A percentile compares a stretch with the other conserved stretches of the same genome.
These are phyloP conservation scores for Thereva unica DNA, from an alignment of 2,888 invertebrate genomes.

Conservation along the genomic window DNA sequence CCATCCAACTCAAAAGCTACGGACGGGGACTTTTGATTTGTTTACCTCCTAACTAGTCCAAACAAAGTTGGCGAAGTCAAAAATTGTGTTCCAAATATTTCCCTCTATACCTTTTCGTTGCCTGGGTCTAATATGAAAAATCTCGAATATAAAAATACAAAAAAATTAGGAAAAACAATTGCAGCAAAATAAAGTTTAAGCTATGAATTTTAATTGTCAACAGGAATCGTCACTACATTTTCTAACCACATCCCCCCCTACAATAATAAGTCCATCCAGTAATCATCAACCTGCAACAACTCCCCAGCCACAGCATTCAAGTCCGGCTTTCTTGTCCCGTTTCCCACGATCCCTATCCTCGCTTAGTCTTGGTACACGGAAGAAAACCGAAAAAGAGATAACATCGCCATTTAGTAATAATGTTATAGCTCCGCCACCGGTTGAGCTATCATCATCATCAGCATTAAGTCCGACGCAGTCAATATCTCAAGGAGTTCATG, in stretches of 20 bases:
- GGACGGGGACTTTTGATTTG: no score
- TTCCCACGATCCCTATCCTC: conserved; percentile 59
- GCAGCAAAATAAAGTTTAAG: no score
- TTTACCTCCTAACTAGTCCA: no score
- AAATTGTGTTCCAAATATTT: no score
- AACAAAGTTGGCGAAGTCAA: no score
- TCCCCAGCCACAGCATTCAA: conserved; percentile 50
- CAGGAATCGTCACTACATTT: conserved; percentile 43
- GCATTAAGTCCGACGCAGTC: conserved; percentile 46
- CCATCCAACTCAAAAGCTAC: no score
- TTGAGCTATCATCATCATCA: conserved; percentile 29
- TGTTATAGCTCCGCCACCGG: conserved; percentile 30
- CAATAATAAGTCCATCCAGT: conserved; percentile 49
- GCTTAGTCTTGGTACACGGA: conserved; percentile 56
- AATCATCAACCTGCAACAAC: conserved; percentile 42
- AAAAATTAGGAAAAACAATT: no score
- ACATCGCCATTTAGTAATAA: conserved; percentile 53
- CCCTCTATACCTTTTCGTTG: no score
- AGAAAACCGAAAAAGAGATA: conserved; percentile 57
- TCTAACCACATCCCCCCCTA: conserved; percentile 44
- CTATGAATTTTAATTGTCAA: conserved; percentile 24
- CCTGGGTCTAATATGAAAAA: no score
- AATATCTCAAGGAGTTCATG: conserved; percentile 45
- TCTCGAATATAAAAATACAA: no score
- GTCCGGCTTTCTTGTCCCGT: conserved; percentile 58